Evolutionary conservation across 2,797 vertebrate species (phyloP).

Genomic region (Periophthalmus magnuspinnatus): DNA sequence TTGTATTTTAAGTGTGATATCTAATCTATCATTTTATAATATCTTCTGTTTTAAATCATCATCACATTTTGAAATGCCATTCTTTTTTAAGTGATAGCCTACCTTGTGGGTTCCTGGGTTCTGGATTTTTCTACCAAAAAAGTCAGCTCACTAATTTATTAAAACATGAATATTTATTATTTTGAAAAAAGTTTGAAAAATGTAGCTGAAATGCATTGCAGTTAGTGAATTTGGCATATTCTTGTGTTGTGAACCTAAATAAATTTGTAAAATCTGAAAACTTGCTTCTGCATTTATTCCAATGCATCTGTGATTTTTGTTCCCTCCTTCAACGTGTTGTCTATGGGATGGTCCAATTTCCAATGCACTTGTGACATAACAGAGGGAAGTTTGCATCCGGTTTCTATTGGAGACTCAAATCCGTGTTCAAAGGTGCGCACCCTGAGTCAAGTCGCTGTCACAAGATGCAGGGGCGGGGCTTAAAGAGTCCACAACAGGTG

Average conservation of each 20-base stretch:
- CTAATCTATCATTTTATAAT: not conserved
- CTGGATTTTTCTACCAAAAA: not conserved
- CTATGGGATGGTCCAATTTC: not conserved
- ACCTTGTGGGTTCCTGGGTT: not conserved
- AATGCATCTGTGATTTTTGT: not conserved
- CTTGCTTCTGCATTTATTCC: not conserved
- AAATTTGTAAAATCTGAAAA: not conserved
- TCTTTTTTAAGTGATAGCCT: not conserved
- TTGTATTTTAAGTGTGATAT: not conserved
- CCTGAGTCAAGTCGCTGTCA: conserved; percentile 69
- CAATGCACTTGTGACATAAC: not conserved
- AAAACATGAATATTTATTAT: not conserved
- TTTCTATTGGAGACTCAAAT: conserved; percentile 59
- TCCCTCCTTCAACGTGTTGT: not conserved
- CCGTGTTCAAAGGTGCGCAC: conserved; percentile 73
- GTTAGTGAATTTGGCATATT: not conserved
- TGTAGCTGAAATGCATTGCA: not conserved
- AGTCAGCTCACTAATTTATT: not conserved
- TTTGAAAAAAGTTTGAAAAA: not conserved
- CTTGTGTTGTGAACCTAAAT: not conserved
- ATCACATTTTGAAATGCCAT: not conserved
- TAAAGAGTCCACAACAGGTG: conserved; percentile 63
- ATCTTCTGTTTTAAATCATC: not conserved
- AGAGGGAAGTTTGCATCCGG: conserved; percentile 63
- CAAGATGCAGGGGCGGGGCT: conserved; percentile 68